These are phyloP conservation scores for Nyctibius grandis DNA, from an alignment of 2,797 vertebrate species.

Conservation along the genomic window DNA sequence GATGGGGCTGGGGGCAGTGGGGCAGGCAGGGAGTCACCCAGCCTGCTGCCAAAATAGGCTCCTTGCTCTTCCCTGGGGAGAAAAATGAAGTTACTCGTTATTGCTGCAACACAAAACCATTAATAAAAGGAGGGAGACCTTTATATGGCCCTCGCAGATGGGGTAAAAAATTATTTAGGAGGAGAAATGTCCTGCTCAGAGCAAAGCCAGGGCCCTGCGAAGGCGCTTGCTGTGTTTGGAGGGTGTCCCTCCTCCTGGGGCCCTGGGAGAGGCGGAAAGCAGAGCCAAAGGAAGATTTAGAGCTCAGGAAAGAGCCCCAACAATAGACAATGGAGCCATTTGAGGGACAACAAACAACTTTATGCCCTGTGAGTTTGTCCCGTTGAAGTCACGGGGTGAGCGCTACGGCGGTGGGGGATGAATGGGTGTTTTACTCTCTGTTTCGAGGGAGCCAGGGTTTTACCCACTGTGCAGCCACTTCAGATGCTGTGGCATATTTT, in stretches of 20 bases:
- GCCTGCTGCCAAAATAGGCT: neutral
- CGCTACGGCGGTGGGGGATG: neutral
- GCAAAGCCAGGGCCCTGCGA: accelerated
- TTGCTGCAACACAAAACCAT: accelerated
- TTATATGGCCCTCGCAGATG: accelerated
- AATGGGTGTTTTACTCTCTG: neutral
- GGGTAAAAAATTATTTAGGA: neutral
- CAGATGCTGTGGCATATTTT: neutral
- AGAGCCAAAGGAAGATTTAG: neutral
- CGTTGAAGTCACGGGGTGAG: constrained; percentile 41
- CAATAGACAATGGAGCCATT: constrained; percentile 57
- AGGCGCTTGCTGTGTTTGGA: neutral
- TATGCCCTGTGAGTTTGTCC: constrained; percentile 19
- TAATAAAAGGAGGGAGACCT: neutral
- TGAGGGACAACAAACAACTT: constrained; percentile 52
- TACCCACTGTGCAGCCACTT: neutral
- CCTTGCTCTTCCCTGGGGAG: too few relatives aligned
- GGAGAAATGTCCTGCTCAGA: neutral
- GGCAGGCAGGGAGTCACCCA: too few relatives aligned
- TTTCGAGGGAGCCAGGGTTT: neutral
- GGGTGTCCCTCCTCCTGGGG: neutral
- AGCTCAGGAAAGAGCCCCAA: constrained; percentile 19
- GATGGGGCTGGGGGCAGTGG: neutral
- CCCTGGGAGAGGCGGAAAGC: neutral
- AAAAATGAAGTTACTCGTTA: neutral